Percentiles rank a stretch among this genome's conserved stretches.
phyloP scores from a whole-genome alignment of 2,888 invertebrate genomes.

The Trichogramma dendrolimi region DNA sequence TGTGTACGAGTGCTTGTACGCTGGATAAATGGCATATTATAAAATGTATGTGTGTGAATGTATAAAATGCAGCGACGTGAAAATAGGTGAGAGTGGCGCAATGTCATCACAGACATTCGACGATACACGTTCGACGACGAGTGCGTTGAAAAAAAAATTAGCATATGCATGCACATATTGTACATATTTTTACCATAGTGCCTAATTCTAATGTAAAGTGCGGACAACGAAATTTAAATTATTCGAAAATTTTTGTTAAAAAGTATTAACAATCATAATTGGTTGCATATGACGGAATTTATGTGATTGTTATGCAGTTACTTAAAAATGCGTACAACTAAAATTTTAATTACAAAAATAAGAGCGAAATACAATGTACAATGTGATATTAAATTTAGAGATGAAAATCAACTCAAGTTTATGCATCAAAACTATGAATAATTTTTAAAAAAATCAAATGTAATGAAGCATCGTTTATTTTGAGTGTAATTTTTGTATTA shows the following conservation, averaged over 20 bases:
- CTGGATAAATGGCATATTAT: neutral
- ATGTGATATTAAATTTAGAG: too few relatives aligned
- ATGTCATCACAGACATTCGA: constrained; percentile 1
- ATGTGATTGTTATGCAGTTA: too few relatives aligned
- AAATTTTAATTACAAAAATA: too few relatives aligned
- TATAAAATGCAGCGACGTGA: constrained; percentile 18
- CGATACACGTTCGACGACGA: neutral
- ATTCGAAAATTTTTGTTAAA: constrained; percentile 3
- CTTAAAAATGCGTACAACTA: too few relatives aligned
- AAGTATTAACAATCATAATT: too few relatives aligned
- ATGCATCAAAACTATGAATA: too few relatives aligned
- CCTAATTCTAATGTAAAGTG: neutral
- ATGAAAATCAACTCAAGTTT: too few relatives aligned
- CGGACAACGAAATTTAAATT: neutral
- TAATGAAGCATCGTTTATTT: too few relatives aligned
- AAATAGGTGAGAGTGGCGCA: constrained; percentile 26
- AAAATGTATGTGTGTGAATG: constrained; percentile 6
- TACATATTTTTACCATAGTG: constrained; percentile 20
- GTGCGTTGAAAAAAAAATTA: constrained; percentile 3
- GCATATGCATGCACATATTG: constrained; percentile 17
- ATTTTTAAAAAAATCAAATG: too few relatives aligned
- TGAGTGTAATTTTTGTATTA: too few relatives aligned
- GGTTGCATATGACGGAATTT: too few relatives aligned
- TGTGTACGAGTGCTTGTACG: constrained; percentile 8
- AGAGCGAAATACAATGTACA: too few relatives aligned